These are phyloP conservation scores for Channa maculata DNA, from an alignment of 2,113 vertebrate species.

Conservation along the genomic window DNA sequence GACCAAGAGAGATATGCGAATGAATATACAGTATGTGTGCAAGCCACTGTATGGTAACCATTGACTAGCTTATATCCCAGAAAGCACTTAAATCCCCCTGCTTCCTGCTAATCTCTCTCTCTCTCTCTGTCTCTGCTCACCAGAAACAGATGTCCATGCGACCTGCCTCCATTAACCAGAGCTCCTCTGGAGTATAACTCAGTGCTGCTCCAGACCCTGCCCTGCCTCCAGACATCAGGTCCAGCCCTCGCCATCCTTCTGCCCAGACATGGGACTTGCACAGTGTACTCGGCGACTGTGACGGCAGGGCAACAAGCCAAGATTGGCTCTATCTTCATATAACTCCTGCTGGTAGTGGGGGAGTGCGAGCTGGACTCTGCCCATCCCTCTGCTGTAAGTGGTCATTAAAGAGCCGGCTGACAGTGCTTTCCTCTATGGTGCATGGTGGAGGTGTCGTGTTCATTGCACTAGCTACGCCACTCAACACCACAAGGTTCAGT, in stretches of 20 bases:
- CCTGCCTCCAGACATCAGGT: conserved; percentile 53
- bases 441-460: conserved; percentile 73
- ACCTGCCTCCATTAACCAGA: conserved; percentile 71
- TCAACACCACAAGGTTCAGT: conserved; percentile 67
- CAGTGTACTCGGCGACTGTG: conserved; percentile 48
- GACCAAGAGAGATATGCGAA: conserved; percentile 23
- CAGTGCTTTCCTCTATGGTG: conserved; percentile 72
- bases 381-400: conserved; percentile 78
- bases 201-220: conserved; percentile 45
- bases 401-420: conserved; percentile 77
- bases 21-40: background rate
- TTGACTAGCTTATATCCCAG: conserved; percentile 24
- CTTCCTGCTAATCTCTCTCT: conserved; percentile 40
- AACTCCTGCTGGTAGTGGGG: conserved; percentile 66
- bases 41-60: conserved; percentile 38
- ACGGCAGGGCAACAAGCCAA: conserved; percentile 70
- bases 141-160: conserved; percentile 72
- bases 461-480: conserved; percentile 65
- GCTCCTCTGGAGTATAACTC: conserved; percentile 67
- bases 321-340: conserved; percentile 53
- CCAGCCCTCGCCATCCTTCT: conserved; percentile 62
- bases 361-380: conserved; percentile 57
- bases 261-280: conserved; percentile 48
- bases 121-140: conserved; percentile 34
- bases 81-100: conserved; percentile 21